Evolutionary conservation across 2,888 invertebrate species (phyloP), one percentile per base, ranked within the genome.

Genomic region (Drosophila flavopinicola): DNA sequence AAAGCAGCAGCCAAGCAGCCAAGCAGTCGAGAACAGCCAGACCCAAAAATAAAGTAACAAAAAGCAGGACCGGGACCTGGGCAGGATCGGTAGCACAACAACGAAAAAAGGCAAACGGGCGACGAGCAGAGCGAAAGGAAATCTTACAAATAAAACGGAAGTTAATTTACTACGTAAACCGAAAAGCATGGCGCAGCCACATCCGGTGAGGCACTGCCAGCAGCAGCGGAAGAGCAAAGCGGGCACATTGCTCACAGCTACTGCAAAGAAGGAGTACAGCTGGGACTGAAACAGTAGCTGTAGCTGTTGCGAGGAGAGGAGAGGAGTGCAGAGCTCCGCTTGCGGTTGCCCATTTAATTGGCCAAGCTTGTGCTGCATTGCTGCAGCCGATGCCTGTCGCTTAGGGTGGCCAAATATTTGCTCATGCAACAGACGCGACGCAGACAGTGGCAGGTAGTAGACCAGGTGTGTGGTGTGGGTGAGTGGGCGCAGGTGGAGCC

Each of bases 141-240:
- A 87, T 83, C 85, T 88, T 83, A 80, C 83, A 87, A 88, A 82
- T 82, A 78, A 87, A 86, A 77, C 87, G 89, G 88, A 88, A 88
- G 88, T 88, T 89, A 88, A 88, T 88, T 89, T 88, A 88, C 80
- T 88, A 85, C 85, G 87, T 87, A 88, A 82, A 85, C 88, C 83
- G 87, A 84, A 84, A 79, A 84, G 85, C 87, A 79, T 80, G 85
- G 87, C 85, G 73, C 86, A 84, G 87, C 85, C 85, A 88, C 85
- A 84, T 85, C 88, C 85, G 86, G 69, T 54, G 49, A 32, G 37
- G 41, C 11, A 29, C 33, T 10, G 33, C 23, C 30, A 30, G 39
- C 3, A 24, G 48, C 33, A 27, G 13, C 9, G 30, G 6, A 20
- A 20, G n/a, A 25, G 11, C 41, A 29, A 48, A 5, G 30, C 27